Percentiles rank a stretch among this genome's conserved stretches.
Evolutionary conservation across 2,888 invertebrate genomes (phyloP).

Genomic region (Octonoba sinensis): DNA sequence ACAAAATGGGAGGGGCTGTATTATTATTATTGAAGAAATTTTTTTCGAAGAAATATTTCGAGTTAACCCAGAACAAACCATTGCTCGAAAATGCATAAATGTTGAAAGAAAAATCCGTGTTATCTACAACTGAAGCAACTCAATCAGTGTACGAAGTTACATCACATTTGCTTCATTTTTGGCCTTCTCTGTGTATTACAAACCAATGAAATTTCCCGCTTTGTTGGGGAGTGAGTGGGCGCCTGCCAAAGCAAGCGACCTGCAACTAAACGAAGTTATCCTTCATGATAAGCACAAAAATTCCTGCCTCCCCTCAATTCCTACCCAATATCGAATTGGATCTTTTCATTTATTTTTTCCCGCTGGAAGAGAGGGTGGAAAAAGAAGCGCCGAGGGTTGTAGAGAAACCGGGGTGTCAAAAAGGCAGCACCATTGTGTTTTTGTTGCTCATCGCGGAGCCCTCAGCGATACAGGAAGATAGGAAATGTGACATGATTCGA

Average conservation of each 20-base stretch:
- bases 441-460: neutral
- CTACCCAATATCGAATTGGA: constrained; percentile 3
- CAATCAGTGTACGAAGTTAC: too few relatives aligned
- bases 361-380: constrained; percentile 6
- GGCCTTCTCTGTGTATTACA: too few relatives aligned
- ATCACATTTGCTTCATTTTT: too few relatives aligned
- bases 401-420: constrained; percentile 14
- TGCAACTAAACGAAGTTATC: constrained; percentile 24
- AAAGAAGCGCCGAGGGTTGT: neutral
- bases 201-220: neutral
- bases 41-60: too few relatives aligned
- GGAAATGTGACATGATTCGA: constrained; percentile 59
- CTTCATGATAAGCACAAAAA: constrained; percentile 8
- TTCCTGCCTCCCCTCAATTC: neutral
- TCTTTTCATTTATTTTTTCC: neutral
- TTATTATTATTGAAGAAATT: too few relatives aligned
- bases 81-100: too few relatives aligned
- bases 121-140: too few relatives aligned
- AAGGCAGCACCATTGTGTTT: constrained; percentile 29
- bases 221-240: constrained; percentile 2
- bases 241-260: neutral
- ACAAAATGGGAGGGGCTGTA: too few relatives aligned
- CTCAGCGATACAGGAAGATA: constrained; percentile 52
- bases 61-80: too few relatives aligned
- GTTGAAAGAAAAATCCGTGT: too few relatives aligned